Percentiles rank a stretch among this genome's conserved stretches.
Evolutionary conservation across 2,797 vertebrate genomes (phyloP).

Genomic region (Anas capensis): DNA sequence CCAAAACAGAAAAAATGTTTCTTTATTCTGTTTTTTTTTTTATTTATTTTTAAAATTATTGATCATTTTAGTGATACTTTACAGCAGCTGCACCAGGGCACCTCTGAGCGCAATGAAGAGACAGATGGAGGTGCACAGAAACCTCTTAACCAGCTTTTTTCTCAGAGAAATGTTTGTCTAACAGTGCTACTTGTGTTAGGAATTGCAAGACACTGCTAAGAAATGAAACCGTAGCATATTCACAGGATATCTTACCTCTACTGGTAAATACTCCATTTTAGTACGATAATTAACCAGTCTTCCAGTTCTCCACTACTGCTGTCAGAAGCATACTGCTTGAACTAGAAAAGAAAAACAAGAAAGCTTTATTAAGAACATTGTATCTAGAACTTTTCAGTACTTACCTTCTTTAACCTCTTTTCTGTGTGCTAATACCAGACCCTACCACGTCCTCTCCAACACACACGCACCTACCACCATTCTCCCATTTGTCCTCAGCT

Average conservation of each 20-base stretch:
- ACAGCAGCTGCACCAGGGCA: neutral
- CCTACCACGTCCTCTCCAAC: neutral
- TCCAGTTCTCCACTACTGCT: slow-evolving; percentile 74
- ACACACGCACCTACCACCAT: neutral
- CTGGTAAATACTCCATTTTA: slow-evolving; percentile 79
- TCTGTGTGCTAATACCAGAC: neutral
- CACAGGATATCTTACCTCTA: slow-evolving; percentile 78
- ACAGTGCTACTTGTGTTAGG: neutral
- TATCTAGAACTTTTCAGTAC: neutral
- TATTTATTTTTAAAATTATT: neutral
- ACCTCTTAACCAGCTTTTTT: neutral
- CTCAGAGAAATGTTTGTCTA: neutral
- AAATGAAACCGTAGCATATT: accelerated
- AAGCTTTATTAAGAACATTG: neutral
- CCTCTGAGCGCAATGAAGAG: neutral
- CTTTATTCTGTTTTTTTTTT: neutral
- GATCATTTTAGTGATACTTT: neutral
- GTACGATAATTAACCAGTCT: slow-evolving; percentile 70
- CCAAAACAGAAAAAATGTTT: neutral
- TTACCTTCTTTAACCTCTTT: neutral
- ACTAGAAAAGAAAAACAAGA: slow-evolving; percentile 73
- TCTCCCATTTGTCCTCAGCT: neutral
- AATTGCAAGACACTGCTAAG: neutral
- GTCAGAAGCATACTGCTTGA: slow-evolving; percentile 77
- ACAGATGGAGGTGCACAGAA: neutral